These are phyloP conservation scores for Chaetodon trifasciatus DNA, from an alignment of 2,797 vertebrate genomes.

Conservation along the genomic window DNA sequence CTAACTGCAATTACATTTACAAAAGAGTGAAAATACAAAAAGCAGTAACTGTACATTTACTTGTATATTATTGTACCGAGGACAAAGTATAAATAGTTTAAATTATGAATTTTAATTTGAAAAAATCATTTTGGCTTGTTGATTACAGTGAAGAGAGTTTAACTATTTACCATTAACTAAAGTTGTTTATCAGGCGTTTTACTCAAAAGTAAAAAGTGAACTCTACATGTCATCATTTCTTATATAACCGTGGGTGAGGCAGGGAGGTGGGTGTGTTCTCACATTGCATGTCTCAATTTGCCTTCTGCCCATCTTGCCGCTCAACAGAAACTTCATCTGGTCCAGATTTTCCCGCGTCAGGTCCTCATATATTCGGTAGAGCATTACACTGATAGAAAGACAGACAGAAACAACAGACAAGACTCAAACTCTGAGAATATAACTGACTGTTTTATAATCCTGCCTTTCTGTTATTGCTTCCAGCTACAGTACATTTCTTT, in stretches of 20 bases:
- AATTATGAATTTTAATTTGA: background rate
- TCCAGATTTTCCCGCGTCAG: constrained; percentile 66
- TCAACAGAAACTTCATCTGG: constrained; percentile 77
- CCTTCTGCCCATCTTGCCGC: constrained; percentile 32
- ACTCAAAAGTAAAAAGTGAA: background rate
- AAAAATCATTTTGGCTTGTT: background rate
- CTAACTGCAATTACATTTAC: too few species aligned
- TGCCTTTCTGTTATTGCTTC: background rate
- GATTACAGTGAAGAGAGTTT: background rate
- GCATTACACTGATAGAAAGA: constrained; percentile 76
- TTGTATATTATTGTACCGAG: too few species aligned
- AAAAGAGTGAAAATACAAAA: background rate
- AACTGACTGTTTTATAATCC: background rate
- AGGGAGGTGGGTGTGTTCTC: constrained; percentile 43
- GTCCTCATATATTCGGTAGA: constrained; percentile 75
- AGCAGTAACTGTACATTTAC: too few species aligned
- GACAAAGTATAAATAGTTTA: background rate
- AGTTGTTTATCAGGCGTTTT: background rate
- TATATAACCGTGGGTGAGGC: background rate
- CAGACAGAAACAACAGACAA: background rate
- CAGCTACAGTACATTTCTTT: background rate
- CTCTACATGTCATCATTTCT: background rate
- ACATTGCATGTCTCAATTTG: constrained; percentile 72
- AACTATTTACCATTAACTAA: background rate
- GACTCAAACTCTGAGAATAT: background rate